Evolutionary conservation across 2,113 vertebrate genomes (phyloP).

Genomic region (Oryzias javanicus): DNA sequence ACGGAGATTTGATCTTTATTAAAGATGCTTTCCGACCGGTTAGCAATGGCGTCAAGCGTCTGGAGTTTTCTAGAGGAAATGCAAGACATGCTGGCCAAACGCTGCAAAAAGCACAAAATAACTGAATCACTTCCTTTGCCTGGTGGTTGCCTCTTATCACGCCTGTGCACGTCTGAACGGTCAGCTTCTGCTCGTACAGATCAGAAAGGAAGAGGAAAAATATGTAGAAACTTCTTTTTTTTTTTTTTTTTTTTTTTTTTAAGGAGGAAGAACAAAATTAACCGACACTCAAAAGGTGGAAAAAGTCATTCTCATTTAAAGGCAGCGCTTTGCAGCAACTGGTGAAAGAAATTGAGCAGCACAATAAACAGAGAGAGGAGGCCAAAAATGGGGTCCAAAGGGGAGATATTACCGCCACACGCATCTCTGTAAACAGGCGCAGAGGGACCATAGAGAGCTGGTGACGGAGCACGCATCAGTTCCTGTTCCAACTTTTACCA

Average conservation of each 20-base stretch:
- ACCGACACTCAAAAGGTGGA: conserved; percentile 33
- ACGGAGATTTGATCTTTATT: conserved; percentile 66
- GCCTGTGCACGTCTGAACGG: conserved; percentile 53
- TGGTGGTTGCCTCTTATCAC: conserved; percentile 62
- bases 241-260: background rate
- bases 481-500: conserved; percentile 7
- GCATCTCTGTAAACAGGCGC: conserved; percentile 42
- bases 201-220: conserved; percentile 43
- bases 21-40: conserved; percentile 52
- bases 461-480: conserved; percentile 13
- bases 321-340: conserved; percentile 4
- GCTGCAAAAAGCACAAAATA: conserved; percentile 48
- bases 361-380: conserved; percentile 31
- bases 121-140: conserved; percentile 69
- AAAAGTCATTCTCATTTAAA: conserved; percentile 1
- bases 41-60: conserved; percentile 37
- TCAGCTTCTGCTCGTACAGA: conserved; percentile 46
- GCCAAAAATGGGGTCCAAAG: conserved; percentile 36
- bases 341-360: conserved; percentile 19
- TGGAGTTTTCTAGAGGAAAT: conserved; percentile 41
- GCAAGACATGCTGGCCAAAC: conserved; percentile 21
- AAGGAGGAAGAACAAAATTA: conserved; percentile 38
- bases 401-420: conserved; percentile 38
- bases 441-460: conserved; percentile 31
- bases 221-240: conserved; percentile 5